These are phyloP conservation scores for Aelia acuminata DNA, from an alignment of 2,888 invertebrate genomes.

Conservation along the genomic window DNA sequence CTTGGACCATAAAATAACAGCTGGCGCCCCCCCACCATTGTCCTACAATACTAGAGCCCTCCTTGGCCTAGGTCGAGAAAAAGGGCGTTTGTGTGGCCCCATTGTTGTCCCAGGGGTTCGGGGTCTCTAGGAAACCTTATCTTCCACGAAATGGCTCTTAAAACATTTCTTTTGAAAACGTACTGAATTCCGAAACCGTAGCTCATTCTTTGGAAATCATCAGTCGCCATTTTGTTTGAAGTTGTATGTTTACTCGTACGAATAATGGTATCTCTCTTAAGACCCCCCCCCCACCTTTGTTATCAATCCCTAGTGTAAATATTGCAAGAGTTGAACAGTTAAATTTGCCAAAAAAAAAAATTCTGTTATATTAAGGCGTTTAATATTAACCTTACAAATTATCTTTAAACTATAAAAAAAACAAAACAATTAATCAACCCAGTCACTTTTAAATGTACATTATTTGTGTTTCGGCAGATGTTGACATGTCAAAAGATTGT, in stretches of 20 bases:
- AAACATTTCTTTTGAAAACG: neutral
- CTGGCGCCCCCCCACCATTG: neutral
- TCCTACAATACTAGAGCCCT: neutral
- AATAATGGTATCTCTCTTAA: neutral
- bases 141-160: neutral
- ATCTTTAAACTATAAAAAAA: too few species aligned
- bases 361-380: neutral
- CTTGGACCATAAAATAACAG: slow-evolving; percentile 1
- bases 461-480: too few species aligned
- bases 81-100: neutral
- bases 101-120: neutral
- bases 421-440: too few species aligned
- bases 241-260: neutral
- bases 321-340: neutral
- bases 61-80: neutral
- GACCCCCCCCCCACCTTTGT: too few species aligned
- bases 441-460: too few species aligned
- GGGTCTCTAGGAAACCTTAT: neutral
- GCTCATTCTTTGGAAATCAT: too few species aligned
- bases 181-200: neutral
- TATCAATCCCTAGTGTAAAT: neutral
- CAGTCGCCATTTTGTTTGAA: neutral
- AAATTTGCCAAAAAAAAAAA: neutral
- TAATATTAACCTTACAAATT: too few species aligned
- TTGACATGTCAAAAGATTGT: too few species aligned